Conservation (phyloP, 2,797 vertebrate species). For the Hapalemur alaotrensis region DNA sequence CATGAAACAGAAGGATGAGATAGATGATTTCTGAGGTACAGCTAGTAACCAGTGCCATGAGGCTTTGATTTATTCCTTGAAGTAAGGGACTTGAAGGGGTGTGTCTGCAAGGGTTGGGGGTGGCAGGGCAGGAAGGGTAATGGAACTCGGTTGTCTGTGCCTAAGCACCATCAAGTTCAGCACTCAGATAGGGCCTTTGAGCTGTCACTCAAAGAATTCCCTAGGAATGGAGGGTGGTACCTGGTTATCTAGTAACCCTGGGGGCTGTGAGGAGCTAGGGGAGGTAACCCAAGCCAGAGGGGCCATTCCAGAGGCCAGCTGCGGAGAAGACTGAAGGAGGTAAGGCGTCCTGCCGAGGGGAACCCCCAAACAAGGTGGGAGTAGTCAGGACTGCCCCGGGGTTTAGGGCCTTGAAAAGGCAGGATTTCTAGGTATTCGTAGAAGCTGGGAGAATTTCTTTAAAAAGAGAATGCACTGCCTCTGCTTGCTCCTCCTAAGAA, state of each 20-base stretch:
- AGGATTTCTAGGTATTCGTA: not conserved
- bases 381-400: not conserved
- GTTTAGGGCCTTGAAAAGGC: not conserved
- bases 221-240: not conserved
- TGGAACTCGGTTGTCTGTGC: not conserved
- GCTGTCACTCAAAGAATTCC: constrained; percentile 56
- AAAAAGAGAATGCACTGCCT: not conserved
- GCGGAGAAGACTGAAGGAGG: not conserved
- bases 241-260: constrained; percentile 47
- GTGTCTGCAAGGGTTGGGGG: not conserved
- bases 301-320: constrained; percentile 55
- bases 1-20: not conserved
- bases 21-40: not conserved
- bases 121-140: not conserved
- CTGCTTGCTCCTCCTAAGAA: not conserved
- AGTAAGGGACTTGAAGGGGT: not conserved
- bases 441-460: not conserved
- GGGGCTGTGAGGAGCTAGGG: not conserved
- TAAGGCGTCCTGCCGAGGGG: not conserved
- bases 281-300: constrained; percentile 61
- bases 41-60: not conserved
- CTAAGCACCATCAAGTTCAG: not conserved
- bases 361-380: not conserved
- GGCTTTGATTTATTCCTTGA: not conserved
- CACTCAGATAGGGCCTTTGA: constrained; percentile 40